Conservation (phyloP, 2,113 vertebrate species). For the Dipodomys stephensi region DNA sequence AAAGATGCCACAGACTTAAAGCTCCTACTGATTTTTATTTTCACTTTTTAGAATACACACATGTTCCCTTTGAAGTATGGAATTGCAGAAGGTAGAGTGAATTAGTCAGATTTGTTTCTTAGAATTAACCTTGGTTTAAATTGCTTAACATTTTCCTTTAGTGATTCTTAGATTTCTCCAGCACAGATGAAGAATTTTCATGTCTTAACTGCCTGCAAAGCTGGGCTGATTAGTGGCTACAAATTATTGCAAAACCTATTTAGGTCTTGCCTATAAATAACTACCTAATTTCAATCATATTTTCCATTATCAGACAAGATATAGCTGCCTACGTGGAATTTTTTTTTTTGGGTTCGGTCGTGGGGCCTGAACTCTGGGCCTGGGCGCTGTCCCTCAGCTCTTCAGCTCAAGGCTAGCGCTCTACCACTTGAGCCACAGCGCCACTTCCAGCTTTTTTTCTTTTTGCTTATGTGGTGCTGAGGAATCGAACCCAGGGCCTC, state of each 20-base stretch:
- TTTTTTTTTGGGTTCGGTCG: no score
- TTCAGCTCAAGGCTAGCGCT: no score
- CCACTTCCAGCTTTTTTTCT: no score
- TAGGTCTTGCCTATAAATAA: constrained; percentile 76
- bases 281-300: constrained; percentile 76
- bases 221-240: constrained; percentile 78
- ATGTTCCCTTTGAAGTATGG: constrained; percentile 82
- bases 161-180: constrained; percentile 73
- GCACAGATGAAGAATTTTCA: constrained; percentile 50
- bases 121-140: constrained; percentile 80
- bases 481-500: no score
- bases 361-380: no score
- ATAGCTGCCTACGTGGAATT: constrained; percentile 43
- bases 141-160: constrained; percentile 82
- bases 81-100: constrained; percentile 77
- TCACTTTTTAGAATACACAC: constrained; percentile 68
- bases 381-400: no score
- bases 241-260: constrained; percentile 71
- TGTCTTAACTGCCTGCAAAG: constrained; percentile 68
- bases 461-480: no score
- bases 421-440: no score
- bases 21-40: constrained; percentile 68
- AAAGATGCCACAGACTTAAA: constrained; percentile 70
- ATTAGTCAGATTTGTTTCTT: constrained; percentile 82
- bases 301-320: constrained; percentile 64